Conservation (phyloP, 2,888 invertebrate genomes). For the Hetaerina titia region DNA sequence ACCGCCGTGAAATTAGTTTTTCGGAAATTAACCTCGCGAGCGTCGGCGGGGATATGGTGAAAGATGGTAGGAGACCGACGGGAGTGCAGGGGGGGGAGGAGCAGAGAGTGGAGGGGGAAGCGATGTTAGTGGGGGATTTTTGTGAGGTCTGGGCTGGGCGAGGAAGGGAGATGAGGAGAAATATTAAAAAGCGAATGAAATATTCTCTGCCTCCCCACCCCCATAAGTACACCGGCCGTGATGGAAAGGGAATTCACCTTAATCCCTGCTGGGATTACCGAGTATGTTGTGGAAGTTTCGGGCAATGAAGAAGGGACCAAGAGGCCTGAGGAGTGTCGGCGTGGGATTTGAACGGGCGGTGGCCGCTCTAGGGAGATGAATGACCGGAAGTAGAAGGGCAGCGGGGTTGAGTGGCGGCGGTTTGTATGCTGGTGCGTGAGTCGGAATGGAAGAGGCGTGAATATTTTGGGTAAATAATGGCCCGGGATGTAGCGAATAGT, state of each 20-base stretch:
- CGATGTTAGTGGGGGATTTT: too few relatives aligned
- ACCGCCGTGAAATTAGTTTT: constrained; percentile 35
- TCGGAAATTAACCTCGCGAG: constrained; percentile 29
- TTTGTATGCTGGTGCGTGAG: too few relatives aligned
- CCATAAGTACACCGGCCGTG: background rate
- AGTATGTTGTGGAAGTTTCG: background rate
- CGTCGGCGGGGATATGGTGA: constrained; percentile 25
- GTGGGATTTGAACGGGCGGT: background rate
- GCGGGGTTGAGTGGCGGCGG: too few relatives aligned
- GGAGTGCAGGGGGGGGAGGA: background rate
- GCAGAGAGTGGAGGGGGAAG: background rate
- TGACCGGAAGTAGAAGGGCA: background rate
- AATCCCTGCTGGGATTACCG: background rate
- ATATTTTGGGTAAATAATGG: too few relatives aligned
- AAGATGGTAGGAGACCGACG: background rate
- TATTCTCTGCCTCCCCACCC: too few relatives aligned
- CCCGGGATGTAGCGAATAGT: too few relatives aligned
- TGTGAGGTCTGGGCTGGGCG: background rate
- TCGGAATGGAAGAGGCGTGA: too few relatives aligned
- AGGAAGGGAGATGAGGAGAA: background rate
- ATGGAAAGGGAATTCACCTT: background rate
- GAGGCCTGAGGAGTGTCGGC: background rate
- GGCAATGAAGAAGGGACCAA: background rate
- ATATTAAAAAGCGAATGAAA: too few relatives aligned
- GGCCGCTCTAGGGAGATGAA: background rate